Conservation (phyloP, 2,113 vertebrate species). For the Catagonus wagneri region DNA sequence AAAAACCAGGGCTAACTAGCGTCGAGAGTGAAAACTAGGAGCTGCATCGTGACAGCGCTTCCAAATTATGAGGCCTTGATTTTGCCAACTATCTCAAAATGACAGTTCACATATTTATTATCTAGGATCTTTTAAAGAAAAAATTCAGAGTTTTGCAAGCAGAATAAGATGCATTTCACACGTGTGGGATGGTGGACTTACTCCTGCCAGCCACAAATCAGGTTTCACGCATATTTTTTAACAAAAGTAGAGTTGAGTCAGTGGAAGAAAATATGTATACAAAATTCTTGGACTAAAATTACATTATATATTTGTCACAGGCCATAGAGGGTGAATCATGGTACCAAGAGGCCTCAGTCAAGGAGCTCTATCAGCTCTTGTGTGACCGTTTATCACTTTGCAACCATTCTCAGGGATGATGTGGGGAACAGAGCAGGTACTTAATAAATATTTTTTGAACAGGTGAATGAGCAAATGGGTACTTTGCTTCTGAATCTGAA, state of each 20-base stretch:
- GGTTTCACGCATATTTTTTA: neutral
- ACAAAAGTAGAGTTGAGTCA: neutral
- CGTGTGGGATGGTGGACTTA: neutral
- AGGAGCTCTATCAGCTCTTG: neutral
- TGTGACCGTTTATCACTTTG: neutral
- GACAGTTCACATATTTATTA: neutral
- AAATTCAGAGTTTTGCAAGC: neutral
- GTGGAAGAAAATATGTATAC: neutral
- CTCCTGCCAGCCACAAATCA: neutral
- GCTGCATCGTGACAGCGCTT: neutral
- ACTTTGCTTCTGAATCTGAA: slow-evolving; percentile 8
- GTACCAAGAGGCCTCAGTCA: neutral
- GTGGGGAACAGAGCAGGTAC: neutral
- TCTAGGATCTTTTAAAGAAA: neutral
- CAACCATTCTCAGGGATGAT: neutral
- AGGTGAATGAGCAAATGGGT: neutral
- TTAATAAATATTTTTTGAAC: neutral
- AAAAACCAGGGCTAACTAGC: neutral
- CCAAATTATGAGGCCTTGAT: neutral
- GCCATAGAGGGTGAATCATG: neutral
- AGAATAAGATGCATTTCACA: neutral
- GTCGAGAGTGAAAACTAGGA: neutral
- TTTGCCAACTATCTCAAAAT: neutral
- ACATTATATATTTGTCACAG: neutral
- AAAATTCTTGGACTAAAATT: neutral